Evolutionary conservation across 2,113 vertebrate species (phyloP).

Genomic region (Oenanthe oenanthe): DNA sequence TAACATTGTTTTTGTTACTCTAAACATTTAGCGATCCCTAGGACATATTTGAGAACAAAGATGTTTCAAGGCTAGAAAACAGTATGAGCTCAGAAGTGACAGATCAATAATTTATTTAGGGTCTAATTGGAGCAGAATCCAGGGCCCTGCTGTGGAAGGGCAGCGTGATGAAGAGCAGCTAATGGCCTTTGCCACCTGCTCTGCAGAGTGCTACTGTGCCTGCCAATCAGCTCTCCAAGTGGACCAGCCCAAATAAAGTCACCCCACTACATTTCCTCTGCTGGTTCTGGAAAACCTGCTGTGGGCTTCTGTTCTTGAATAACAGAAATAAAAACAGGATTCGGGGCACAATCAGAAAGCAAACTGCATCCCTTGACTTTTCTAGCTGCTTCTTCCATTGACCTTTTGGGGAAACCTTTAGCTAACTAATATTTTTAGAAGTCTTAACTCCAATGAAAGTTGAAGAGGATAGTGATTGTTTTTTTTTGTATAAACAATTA

Average conservation of each 20-base stretch:
- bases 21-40: not conserved
- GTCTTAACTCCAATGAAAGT: not conserved
- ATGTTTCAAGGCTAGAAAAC: not conserved
- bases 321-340: not conserved
- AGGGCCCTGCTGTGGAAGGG: not conserved
- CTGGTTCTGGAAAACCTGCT: not conserved
- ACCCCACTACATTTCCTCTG: not conserved
- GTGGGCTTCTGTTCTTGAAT: not conserved
- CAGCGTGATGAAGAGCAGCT: not conserved
- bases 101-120: not conserved
- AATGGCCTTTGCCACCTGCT: not conserved
- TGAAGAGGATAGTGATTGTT: not conserved
- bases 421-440: not conserved
- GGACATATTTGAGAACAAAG: not conserved
- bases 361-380: not conserved
- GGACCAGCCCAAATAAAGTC: not conserved
- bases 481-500: not conserved
- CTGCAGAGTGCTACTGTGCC: rapidly evolving
- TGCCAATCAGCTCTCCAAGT: not conserved
- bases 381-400: not conserved
- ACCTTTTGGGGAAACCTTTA: not conserved
- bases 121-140: not conserved
- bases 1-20: not conserved
- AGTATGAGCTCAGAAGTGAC: not conserved
- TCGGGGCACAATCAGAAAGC: not conserved